These are phyloP conservation scores for Criorhina ranunculi DNA, from an alignment of 2,888 invertebrate genomes.

Conservation along the genomic window DNA sequence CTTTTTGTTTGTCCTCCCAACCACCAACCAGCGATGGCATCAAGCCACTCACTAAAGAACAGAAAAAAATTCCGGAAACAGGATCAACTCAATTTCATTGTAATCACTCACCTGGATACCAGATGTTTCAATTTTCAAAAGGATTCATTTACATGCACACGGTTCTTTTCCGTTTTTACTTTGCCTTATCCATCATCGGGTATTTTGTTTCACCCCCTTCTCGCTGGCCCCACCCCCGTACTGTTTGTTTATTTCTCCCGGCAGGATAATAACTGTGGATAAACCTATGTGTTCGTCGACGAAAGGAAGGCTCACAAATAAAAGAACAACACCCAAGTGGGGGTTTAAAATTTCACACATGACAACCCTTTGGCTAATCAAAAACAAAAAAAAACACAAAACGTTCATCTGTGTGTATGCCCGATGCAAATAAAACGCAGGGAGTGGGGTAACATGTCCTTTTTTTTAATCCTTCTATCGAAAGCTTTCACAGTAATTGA, in stretches of 20 bases:
- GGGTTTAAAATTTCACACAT: conserved; percentile 70
- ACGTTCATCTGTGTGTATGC: conserved; percentile 9
- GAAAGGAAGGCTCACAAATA: conserved; percentile 5
- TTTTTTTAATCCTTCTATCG: conserved; percentile 10
- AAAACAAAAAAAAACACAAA: conserved; percentile 41
- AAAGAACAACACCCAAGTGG: conserved; percentile 26
- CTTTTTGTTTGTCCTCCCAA: conserved; percentile 6
- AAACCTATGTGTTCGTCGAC: conserved; percentile 42
- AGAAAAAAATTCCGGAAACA: conserved; percentile 24
- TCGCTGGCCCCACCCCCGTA: not conserved
- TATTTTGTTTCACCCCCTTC: conserved; percentile 15
- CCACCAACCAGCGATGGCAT: not conserved
- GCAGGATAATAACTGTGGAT: conserved; percentile 46
- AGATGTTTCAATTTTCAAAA: conserved; percentile 76
- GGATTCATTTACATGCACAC: conserved; percentile 71
- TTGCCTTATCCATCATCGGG: conserved; percentile 53
- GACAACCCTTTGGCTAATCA: conserved; percentile 68
- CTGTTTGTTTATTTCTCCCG: conserved; percentile 7
- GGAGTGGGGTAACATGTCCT: not conserved
- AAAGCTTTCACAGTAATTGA: conserved; percentile 64
- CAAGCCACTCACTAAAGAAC: conserved; percentile 20
- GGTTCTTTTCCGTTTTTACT: conserved; percentile 42
- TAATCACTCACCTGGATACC: conserved; percentile 76
- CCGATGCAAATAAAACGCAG: conserved; percentile 10
- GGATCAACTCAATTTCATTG: conserved; percentile 76